Evolutionary conservation across 2,888 invertebrate genomes (phyloP), one percentile per base, ranked within the genome.

Genomic region (Ypsolopha scabrella): DNA sequence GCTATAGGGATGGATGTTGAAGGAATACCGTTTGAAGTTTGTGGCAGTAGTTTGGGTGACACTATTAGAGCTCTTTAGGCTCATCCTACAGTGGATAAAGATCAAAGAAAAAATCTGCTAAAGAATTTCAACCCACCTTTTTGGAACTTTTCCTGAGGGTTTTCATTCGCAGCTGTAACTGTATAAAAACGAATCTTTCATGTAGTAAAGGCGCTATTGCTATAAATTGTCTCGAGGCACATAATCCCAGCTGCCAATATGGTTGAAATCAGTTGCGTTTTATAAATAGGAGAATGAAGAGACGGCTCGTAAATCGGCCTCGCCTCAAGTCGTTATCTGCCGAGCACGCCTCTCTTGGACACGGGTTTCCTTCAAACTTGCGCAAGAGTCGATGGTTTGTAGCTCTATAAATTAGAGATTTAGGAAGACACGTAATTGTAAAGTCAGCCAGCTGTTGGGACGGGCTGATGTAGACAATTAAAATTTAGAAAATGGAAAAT

Each of bases 361-460:
- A 24, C 24, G 24, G 24, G 4, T 24, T 24, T 24, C 24, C 24
- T 24, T 24, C 43, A 24, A 41, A n/a, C 24, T 47, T 14, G 47
- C 11, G 8, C 47, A 11, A n/a, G 9, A 47, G 35, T 47, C 13
- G 6, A 35, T 36, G 47, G 35, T 47, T 47, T 47, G 36, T 36
- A n/a, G 47, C 47, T 10, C 47, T 2, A 47, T 47, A 47, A 47
- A 35, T 47, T 11, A n/a, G 13, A 47, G 13, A 47, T 47, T 47
- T 47, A 35, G 14, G n/a, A 36, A 45, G 45, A 45, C 45, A 33
- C n/a, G 14, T 43, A 24, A 4, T n/a, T n/a, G n/a, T n/a, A n/a
- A n/a, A n/a, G n/a, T 41, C 14, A n/a, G 14, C 24, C 24, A 43
- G 41, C 11, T 43, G 13, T 43, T 43, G 43, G 6, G 13, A 13